Base-by-base conservation (phyloP, 2,113 vertebrate species). In the Corynorhinus townsendii region DNA sequence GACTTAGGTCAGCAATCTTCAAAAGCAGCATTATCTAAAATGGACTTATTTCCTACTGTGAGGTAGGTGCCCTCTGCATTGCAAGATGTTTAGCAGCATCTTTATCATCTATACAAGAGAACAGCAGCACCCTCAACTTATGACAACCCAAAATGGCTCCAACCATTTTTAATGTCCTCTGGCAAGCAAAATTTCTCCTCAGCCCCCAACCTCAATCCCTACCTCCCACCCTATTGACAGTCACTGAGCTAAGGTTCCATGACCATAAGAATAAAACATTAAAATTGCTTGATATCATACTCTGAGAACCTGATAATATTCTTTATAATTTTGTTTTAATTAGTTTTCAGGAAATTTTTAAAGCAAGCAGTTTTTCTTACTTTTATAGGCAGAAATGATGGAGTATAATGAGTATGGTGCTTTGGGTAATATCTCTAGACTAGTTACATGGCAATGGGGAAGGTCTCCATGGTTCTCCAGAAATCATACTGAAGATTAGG, bases 311-410 rank as follows among this genome's bases (percentile, higher is more conserved):
- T 76, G 47, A 76, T 62, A 56, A 40, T 24, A 40, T 26, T 38
- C 11, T 59, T 71, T 69, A 68, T 75, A 84, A 16, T 11, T 81
- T 52, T 59, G 71, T 43, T 86, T n/a, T 59, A 77, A 66, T 81
- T 77, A 68, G 35, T 79, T 91, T 83, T 93, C 45, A 94, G 43
- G 59, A 49, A 14, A 71, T 64, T 90, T 89, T 77, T 56, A 86
- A 82, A n/a, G 72, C 28, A 62, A 62, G 15, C 47, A 72, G 24
- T 28, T 69, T 77, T 89, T 5, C 10, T 92, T 71, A 62, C 16
- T 90, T 80, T 82, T 82, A 14, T 89, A n/a, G 75, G 66, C 22
- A 93, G 54, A 86, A 71, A 35, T 68, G 7, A 38, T 89, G 52
- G 40, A 52, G 10, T 66, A 26, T 71, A 66, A 68, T 92, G 38